phyloP scores from a whole-genome alignment of 1,140 invertebrate species.

The Zaprionus ghesquierei region DNA sequence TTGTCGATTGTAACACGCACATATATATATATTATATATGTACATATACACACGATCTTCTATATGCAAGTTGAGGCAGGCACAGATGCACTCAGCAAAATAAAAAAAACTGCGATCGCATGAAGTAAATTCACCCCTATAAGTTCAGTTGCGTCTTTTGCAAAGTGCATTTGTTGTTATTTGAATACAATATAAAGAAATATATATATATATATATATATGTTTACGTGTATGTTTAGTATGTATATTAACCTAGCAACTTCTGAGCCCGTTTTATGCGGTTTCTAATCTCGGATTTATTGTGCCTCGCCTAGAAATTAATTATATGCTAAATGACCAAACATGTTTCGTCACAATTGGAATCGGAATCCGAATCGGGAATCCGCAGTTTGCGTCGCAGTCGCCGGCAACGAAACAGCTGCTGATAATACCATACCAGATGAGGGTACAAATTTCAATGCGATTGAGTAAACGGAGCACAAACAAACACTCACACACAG shows the following conservation, averaged over 20 bases:
- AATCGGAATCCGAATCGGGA: not conserved
- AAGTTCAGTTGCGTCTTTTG: too few species aligned
- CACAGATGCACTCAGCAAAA: not conserved
- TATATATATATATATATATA: not conserved
- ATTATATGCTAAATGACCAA: conserved; percentile 44
- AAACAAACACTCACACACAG: not conserved
- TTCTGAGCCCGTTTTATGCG: conserved; percentile 11
- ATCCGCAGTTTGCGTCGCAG: not conserved
- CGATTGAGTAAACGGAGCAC: not conserved
- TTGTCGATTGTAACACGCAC: not conserved
- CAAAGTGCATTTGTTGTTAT: not conserved
- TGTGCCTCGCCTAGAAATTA: conserved; percentile 10
- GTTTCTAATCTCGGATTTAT: conserved; percentile 36
- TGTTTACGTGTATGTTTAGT: not conserved
- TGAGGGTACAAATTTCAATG: conserved; percentile 37
- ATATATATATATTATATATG: not conserved
- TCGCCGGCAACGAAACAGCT: not conserved
- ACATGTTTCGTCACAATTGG: conserved; percentile 44
- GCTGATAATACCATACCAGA: conserved; percentile 24
- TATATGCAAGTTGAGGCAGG: not conserved
- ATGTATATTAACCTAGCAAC: not conserved
- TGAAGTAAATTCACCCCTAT: too few species aligned
- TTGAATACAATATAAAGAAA: not conserved
- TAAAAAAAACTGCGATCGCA: not conserved
- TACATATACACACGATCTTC: not conserved